Conservation (phyloP, 2,797 vertebrate genomes). For the Lepus oiostolus region DNA sequence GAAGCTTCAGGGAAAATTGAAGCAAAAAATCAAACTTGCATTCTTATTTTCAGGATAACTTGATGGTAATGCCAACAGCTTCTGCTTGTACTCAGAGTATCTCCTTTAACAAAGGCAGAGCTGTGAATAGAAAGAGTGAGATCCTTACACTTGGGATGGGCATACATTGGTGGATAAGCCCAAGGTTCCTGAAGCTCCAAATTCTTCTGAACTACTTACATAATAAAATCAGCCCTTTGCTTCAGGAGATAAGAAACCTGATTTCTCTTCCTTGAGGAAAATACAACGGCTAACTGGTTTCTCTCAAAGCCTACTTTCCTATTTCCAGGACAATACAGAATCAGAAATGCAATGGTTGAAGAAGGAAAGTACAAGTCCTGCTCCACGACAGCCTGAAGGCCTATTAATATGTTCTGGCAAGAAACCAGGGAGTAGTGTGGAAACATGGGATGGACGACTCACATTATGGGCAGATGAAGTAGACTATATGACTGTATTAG, state of each 20-base stretch:
- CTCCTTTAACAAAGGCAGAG: background rate
- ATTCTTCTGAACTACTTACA: background rate
- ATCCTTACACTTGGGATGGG: background rate
- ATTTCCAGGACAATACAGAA: background rate
- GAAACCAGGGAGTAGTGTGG: background rate
- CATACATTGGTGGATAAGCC: background rate
- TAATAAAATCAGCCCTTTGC: background rate
- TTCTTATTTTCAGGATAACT: background rate
- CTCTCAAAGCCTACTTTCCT: too few species aligned
- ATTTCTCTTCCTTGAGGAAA: background rate
- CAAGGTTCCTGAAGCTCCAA: background rate
- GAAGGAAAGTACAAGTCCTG: background rate
- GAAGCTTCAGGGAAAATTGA: background rate
- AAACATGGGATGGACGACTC: background rate
- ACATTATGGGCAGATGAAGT: too few species aligned
- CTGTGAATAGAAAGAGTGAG: background rate
- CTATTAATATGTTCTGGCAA: background rate
- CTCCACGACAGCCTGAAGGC: background rate
- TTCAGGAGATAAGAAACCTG: background rate
- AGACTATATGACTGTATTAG: background rate
- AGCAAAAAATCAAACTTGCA: background rate
- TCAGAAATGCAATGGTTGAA: too few species aligned
- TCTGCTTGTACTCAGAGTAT: background rate
- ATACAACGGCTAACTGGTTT: background rate
- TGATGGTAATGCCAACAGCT: background rate